A percentile compares a stretch with the other conserved stretches of the same genome.
Evolutionary conservation across 1,140 invertebrate genomes (phyloP).

Genomic region (Drosophila oshimai): DNA sequence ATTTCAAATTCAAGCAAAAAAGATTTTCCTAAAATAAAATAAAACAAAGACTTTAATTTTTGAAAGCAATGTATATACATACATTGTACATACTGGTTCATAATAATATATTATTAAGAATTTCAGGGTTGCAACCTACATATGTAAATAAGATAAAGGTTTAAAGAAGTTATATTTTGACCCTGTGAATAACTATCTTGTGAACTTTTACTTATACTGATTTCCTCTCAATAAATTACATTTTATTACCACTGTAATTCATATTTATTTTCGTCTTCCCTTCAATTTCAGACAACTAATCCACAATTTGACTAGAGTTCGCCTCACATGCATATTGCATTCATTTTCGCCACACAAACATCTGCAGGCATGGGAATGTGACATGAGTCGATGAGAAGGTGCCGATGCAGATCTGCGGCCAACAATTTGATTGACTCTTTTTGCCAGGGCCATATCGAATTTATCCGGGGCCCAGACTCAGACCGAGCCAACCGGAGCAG

Average conservation of each 20-base stretch:
- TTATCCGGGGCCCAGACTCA: conserved; percentile 53
- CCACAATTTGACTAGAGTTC: conserved; percentile 51
- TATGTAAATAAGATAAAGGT: too few relatives aligned
- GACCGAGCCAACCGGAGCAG: conserved; percentile 37
- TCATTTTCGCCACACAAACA: conserved; percentile 62
- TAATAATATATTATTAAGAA: too few relatives aligned
- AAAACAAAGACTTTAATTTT: too few relatives aligned
- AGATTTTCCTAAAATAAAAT: too few relatives aligned
- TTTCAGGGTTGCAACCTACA: too few relatives aligned
- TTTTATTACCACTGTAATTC: conserved; percentile 25
- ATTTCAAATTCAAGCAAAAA: too few relatives aligned
- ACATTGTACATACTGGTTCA: too few relatives aligned
- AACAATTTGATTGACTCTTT: conserved; percentile 77
- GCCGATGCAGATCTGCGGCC: conserved; percentile 61
- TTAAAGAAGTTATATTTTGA: too few relatives aligned
- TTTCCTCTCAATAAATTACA: too few relatives aligned
- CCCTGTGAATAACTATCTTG: too few relatives aligned
- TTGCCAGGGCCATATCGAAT: conserved; percentile 71
- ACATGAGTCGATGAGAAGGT: conserved; percentile 14
- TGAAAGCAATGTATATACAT: too few relatives aligned
- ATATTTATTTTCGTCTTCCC: conserved; percentile 33
- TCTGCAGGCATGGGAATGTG: conserved; percentile 33
- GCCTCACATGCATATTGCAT: conserved; percentile 25
- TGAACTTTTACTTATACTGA: too few relatives aligned
- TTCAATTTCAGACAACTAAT: conserved; percentile 56